A percentile compares a stretch with the other conserved stretches of the same genome.
These are phyloP conservation scores for Lycaon pictus DNA, from an alignment of 2,113 vertebrate species.

Conservation along the genomic window DNA sequence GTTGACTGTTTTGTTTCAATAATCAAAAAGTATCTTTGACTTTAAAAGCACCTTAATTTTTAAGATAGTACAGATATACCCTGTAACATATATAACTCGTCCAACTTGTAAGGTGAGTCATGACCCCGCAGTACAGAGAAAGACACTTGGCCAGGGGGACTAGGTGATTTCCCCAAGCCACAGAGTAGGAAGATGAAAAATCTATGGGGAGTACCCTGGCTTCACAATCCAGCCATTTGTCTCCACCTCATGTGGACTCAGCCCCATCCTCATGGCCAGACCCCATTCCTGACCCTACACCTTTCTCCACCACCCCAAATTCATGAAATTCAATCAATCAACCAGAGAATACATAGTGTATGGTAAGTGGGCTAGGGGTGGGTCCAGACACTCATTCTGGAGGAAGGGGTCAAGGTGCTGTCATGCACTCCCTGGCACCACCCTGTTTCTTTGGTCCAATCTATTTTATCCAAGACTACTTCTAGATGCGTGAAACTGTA, in stretches of 20 bases:
- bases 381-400: not conserved
- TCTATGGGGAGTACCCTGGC: not conserved
- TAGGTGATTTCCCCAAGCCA: not conserved
- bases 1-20: not conserved
- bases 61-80: not conserved
- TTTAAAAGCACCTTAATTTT: not conserved
- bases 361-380: not conserved
- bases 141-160: not conserved
- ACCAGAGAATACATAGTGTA: not conserved
- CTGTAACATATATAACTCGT: not conserved
- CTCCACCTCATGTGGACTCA: not conserved
- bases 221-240: not conserved
- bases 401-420: not conserved
- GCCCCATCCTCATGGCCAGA: not conserved
- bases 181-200: not conserved
- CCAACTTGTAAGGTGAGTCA: not conserved
- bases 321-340: not conserved
- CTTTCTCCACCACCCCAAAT: not conserved
- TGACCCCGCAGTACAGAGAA: not conserved
- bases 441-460: not conserved
- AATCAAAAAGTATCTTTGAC: not conserved
- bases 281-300: not conserved
- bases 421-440: too few relatives aligned
- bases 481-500: not conserved
- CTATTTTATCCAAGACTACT: not conserved